phyloP scores from a whole-genome alignment of 2,113 vertebrate genomes.

The Hystrix cristata region DNA sequence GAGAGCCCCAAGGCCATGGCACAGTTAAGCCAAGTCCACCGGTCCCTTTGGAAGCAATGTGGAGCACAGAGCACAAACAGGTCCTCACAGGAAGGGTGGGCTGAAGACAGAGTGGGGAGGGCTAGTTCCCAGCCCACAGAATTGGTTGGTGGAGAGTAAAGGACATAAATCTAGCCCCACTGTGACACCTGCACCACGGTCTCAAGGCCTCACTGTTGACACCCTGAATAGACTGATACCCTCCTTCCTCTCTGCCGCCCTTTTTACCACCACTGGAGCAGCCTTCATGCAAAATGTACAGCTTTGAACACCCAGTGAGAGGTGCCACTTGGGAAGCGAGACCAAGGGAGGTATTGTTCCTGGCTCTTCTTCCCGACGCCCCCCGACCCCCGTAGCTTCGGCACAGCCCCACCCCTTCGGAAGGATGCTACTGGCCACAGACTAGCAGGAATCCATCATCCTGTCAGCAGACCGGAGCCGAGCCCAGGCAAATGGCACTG shows the following conservation, averaged over 20 bases:
- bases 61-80: not conserved
- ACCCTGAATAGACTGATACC: not conserved
- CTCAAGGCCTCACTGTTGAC: not conserved
- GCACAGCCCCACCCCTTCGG: not conserved
- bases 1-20: not conserved
- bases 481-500: not conserved
- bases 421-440: not conserved
- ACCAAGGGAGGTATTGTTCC: not conserved
- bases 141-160: no score
- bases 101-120: not conserved
- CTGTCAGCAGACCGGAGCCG: not conserved
- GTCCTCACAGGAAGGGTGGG: not conserved
- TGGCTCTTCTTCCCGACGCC: accelerated
- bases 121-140: not conserved
- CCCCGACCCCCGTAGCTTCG: not conserved
- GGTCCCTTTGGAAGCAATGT: not conserved
- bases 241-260: not conserved
- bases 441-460: constrained; percentile 11
- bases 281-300: not conserved
- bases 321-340: not conserved
- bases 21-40: not conserved
- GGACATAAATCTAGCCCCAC: accelerated
- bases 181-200: not conserved
- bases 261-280: not conserved
- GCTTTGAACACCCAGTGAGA: not conserved